Evolutionary conservation across 2,888 invertebrate species (phyloP), one percentile per base, ranked within the genome.

Genomic region (Boloria selene): DNA sequence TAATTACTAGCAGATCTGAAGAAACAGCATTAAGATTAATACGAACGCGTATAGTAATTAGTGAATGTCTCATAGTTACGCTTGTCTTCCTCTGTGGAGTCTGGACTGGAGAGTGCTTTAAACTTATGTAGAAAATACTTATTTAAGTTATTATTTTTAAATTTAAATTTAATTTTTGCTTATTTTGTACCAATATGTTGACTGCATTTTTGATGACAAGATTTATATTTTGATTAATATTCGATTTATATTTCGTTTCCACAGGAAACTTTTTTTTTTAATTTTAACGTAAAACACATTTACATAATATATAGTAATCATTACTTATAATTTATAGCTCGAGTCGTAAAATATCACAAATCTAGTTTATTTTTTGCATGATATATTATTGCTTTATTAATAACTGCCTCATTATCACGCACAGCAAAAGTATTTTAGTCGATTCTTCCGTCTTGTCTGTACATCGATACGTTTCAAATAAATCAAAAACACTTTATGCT

Each of bases 401-500:
- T 56, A 56, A 17, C 56, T 10, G 14, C 18, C 38, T 60, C 58
- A 54, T 47, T 42, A 45, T 62, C 54, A 54, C 50, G 54, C 54
- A 13, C 31, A 54, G 26, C 31, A 16, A n/a, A n/a, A n/a, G n/a
- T 47, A 61, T 66, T n/a, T 49, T 26, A 31, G 59, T 45, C 31
- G 31, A 16, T 17, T 60, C 58, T 64, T 66, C 60, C 66, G 45
- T 47, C 56, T 18, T 18, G 61, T 66, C 73, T 72, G 73, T 71
- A 75, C 75, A 75, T 79, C 77, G 75, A 83, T 86, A 83, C 79
- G 76, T 78, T 72, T 73, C 75, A 74, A 79, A 89, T 89, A 90
- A 90, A 89, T 90, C 90, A 89, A 79, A 75, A 81, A 84, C 81
- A 84, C 87, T 88, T 85, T 77, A 63, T 73, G 83, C 77, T 81